A percentile compares a stretch with the other conserved stretches of the same genome.
These are phyloP conservation scores for Anagrus nilaparvatae DNA, from an alignment of 1,140 invertebrate genomes.

Conservation along the genomic window DNA sequence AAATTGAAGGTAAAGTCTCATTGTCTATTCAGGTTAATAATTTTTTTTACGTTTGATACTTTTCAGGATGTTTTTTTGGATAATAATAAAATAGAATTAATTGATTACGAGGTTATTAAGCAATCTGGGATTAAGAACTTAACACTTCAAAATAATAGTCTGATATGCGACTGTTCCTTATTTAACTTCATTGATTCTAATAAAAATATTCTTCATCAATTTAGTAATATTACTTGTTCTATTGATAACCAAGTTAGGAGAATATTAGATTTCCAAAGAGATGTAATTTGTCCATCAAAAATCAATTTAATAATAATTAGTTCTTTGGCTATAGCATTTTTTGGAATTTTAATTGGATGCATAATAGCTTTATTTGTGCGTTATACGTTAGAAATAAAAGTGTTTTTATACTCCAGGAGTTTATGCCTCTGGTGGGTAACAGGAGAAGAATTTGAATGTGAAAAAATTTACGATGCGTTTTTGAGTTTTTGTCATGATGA, in stretches of 20 bases:
- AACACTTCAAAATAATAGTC: too few species aligned
- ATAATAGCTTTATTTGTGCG: conserved; percentile 55
- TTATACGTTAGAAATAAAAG: conserved; percentile 52
- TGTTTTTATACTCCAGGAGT: conserved; percentile 59
- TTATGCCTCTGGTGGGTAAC: conserved; percentile 55
- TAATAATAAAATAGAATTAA: too few species aligned
- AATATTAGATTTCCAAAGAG: too few species aligned
- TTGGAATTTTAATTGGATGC: conserved; percentile 39
- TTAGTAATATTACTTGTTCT: background rate
- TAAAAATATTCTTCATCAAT: too few species aligned
- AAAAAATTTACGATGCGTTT: conserved; percentile 78
- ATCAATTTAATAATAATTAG: conserved; percentile 29
- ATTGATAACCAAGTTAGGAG: background rate
- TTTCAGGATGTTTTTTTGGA: too few species aligned
- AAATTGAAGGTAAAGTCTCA: conserved; percentile 20
- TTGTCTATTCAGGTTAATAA: too few species aligned
- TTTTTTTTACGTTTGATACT: too few species aligned
- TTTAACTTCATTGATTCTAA: too few species aligned
- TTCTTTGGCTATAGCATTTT: conserved; percentile 32
- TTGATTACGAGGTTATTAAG: too few species aligned
- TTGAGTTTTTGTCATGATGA: conserved; percentile 79
- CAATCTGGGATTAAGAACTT: too few species aligned
- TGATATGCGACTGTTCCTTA: too few species aligned
- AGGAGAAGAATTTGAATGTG: conserved; percentile 62
- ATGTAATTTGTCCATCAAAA: conserved; percentile 31